Conservation (phyloP, 2,888 invertebrate species). For the Brachypalpus laphriformis region DNA sequence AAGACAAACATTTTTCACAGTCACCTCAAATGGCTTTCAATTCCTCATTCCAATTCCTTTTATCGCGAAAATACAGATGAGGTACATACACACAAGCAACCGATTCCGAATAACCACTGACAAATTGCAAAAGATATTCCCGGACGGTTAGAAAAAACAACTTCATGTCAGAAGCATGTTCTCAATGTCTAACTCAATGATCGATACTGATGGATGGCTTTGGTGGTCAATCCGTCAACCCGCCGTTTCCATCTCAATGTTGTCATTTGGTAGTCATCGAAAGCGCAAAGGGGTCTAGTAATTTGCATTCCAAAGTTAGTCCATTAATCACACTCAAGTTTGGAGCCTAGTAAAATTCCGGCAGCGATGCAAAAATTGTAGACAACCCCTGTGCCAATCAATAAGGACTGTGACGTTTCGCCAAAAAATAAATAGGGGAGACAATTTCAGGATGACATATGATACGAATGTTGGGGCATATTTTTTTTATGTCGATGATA, state of each 20-base stretch:
- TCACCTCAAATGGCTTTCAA: neutral
- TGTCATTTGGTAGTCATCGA: neutral
- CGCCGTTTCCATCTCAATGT: neutral
- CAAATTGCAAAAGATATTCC: neutral
- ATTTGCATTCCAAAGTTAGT: slow-evolving; percentile 4
- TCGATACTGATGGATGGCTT: slow-evolving; percentile 52
- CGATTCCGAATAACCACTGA: neutral
- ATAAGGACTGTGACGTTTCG: slow-evolving; percentile 21
- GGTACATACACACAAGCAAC: no score
- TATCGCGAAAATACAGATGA: neutral
- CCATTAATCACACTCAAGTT: slow-evolving; percentile 26
- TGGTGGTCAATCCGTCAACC: slow-evolving; percentile 42
- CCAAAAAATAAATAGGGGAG: slow-evolving; percentile 1
- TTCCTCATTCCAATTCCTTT: neutral
- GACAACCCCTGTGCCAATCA: slow-evolving; percentile 16
- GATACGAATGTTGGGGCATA: slow-evolving; percentile 22
- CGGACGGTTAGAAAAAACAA: neutral
- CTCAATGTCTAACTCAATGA: slow-evolving; percentile 24
- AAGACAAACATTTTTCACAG: slow-evolving; percentile 16
- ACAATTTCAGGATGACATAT: slow-evolving; percentile 40
- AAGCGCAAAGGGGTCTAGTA: neutral
- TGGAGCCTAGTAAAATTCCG: neutral
- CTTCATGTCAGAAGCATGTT: slow-evolving; percentile 14
- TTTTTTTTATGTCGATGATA: slow-evolving; percentile 29
- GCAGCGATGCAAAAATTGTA: slow-evolving; percentile 10